phyloP scores from a whole-genome alignment of 2,888 invertebrate species.

The Glyphotaelius pellucidus region DNA sequence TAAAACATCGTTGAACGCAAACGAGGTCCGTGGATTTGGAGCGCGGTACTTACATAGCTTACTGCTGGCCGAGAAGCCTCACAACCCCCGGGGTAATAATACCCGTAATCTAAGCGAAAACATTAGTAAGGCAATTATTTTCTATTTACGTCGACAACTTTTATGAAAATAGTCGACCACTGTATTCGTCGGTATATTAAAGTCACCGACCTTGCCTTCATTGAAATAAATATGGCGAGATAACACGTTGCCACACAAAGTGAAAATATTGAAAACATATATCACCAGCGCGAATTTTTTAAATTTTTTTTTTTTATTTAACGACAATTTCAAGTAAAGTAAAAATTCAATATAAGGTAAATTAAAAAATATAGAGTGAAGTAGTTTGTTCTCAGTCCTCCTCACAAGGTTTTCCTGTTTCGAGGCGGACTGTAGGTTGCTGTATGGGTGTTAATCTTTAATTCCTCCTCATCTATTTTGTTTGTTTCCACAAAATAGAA shows the following conservation, averaged over 20 bases:
- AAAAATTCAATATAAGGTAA: too few species aligned
- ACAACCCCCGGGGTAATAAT: background rate
- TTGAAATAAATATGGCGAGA: background rate
- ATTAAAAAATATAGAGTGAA: too few species aligned
- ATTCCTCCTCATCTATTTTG: too few species aligned
- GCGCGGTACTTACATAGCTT: background rate
- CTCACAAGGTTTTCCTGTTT: too few species aligned
- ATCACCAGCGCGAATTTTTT: too few species aligned
- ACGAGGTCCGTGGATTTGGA: background rate
- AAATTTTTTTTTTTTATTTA: too few species aligned
- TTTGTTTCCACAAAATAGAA: too few species aligned
- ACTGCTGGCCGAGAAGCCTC: background rate
- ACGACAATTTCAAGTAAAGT: too few species aligned
- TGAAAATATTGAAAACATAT: background rate
- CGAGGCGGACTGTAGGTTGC: too few species aligned
- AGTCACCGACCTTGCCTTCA: background rate
- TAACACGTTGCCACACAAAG: background rate
- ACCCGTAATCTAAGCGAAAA: background rate
- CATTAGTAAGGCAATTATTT: background rate
- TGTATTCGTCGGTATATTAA: background rate
- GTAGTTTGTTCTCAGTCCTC: too few species aligned
- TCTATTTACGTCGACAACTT: background rate
- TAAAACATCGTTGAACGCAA: background rate
- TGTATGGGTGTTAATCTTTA: too few species aligned
- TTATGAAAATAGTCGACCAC: background rate